phyloP scores from a whole-genome alignment of 2,797 vertebrate genomes.

The Microhierax caerulescens region DNA sequence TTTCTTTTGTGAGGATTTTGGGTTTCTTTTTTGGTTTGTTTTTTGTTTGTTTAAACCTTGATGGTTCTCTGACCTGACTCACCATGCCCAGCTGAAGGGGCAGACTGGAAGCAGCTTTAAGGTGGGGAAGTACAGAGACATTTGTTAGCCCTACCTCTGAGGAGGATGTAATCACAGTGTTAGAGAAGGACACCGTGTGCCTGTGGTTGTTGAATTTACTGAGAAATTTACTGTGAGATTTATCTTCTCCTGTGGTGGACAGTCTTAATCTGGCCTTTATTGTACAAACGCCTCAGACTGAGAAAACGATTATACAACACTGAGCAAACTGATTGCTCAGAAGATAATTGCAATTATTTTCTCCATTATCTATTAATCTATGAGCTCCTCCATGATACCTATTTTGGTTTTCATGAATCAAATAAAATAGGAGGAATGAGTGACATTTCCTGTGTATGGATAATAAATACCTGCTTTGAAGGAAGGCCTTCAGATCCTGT shows the following conservation, averaged over 20 bases:
- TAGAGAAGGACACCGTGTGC: neutral
- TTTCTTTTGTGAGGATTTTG: neutral
- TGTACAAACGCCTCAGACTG: neutral
- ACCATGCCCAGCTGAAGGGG: neutral
- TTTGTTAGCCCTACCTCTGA: neutral
- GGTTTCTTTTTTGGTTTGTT: too few relatives aligned
- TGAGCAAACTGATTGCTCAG: neutral
- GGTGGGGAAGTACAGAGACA: neutral
- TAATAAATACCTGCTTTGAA: conserved; percentile 32
- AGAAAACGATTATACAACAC: neutral
- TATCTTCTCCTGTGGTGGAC: neutral
- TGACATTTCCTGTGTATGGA: neutral
- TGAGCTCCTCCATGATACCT: neutral
- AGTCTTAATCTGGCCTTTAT: neutral
- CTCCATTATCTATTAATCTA: neutral
- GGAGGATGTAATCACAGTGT: neutral
- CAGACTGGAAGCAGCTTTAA: neutral
- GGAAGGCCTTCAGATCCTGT: neutral
- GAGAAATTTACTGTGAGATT: neutral
- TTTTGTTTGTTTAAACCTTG: neutral
- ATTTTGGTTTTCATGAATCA: neutral
- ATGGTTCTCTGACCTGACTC: neutral
- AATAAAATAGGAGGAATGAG: neutral
- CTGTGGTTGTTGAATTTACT: neutral
- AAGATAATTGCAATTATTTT: neutral